Conservation (phyloP, 2,888 invertebrate genomes). For the Euclidia mi region DNA sequence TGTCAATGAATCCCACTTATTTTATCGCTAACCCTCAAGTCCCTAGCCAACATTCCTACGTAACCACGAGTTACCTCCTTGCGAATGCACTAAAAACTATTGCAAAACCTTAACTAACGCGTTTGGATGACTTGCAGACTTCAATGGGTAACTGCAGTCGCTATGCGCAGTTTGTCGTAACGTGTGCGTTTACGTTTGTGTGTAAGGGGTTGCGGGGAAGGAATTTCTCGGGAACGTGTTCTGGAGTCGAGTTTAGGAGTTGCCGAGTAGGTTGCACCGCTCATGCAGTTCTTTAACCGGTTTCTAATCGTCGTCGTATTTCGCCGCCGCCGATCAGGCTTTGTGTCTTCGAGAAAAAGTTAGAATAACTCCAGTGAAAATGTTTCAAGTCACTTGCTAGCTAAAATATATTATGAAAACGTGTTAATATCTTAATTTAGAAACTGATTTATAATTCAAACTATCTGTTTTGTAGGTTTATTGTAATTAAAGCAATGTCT, state of each 20-base stretch:
- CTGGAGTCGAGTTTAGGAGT: slow-evolving; percentile 63
- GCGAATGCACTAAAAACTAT: slow-evolving; percentile 57
- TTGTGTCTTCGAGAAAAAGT: slow-evolving; percentile 75
- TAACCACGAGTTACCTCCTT: slow-evolving; percentile 52
- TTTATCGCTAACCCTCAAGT: slow-evolving; percentile 71
- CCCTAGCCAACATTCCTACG: slow-evolving; percentile 60
- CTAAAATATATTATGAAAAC: too few relatives aligned
- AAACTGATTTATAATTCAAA: too few relatives aligned
- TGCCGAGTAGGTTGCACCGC: slow-evolving; percentile 76
- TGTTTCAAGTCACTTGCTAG: slow-evolving; percentile 27
- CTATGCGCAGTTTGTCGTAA: slow-evolving; percentile 26
- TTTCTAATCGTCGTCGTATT: slow-evolving; percentile 82
- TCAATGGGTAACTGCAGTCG: slow-evolving; percentile 49
- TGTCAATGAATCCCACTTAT: slow-evolving; percentile 83
- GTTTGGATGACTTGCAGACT: slow-evolving; percentile 63
- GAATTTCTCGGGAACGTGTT: slow-evolving; percentile 60
- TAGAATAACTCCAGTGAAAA: slow-evolving; percentile 76
- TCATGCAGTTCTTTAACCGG: slow-evolving; percentile 76
- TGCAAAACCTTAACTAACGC: slow-evolving; percentile 54
- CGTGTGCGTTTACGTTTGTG: slow-evolving; percentile 66
- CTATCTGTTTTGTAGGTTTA: too few relatives aligned
- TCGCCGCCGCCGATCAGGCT: slow-evolving; percentile 75
- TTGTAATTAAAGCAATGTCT: too few relatives aligned
- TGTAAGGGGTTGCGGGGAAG: slow-evolving; percentile 53
- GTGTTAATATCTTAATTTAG: too few relatives aligned